Evolutionary conservation across 2,888 invertebrate genomes (phyloP), one percentile per base, ranked within the genome.

Genomic region (Podabrus alpinus): DNA sequence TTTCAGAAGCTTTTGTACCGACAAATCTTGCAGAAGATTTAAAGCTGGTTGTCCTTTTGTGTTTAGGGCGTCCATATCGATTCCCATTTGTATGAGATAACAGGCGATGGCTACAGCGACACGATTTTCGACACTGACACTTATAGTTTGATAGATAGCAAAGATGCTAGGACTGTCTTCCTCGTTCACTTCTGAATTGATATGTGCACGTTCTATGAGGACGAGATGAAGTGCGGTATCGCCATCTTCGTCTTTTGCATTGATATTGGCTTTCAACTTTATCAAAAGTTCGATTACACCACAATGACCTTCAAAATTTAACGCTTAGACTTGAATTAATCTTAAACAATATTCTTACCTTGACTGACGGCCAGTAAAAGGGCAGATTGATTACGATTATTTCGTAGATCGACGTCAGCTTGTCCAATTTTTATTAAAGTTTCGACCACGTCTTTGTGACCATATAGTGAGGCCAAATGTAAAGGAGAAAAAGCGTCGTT

Each of bases 401-500:
- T 96, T 69, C 92, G 88, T 73, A 95, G 90, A 86, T 96, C 94
- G 16, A 95, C 91, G 79, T 93, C 92, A 0, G 94, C 95, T 78
- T 92, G 91, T 7, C 95, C 95, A 45, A 90, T 88, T 17, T 88
- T 87, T 60, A 94, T 88, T 72, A 94, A 87, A 1, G 91, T 90
- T 78, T 92, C 92, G 0, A 92, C 93, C 2, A 94, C 93, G 69
- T 91, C 90, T 24, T 89, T 90, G 85, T 96, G 96, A 0, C 96
- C 96, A 84, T 96, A 96, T 15, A 96, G 87, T 11, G 94, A 92
- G 0, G 95, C 94, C 75, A 96, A 87, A 87, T 96, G 96, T n/a
- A 96, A 87, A 0, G 95, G 94, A 0, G 95, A 93, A 86, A 96
- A 96, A 0, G 96, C 96, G 85, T 96, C 96, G 81, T 96, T 95